Conservation (phyloP, 2,797 vertebrate species). For the Tachyglossus aculeatus region DNA sequence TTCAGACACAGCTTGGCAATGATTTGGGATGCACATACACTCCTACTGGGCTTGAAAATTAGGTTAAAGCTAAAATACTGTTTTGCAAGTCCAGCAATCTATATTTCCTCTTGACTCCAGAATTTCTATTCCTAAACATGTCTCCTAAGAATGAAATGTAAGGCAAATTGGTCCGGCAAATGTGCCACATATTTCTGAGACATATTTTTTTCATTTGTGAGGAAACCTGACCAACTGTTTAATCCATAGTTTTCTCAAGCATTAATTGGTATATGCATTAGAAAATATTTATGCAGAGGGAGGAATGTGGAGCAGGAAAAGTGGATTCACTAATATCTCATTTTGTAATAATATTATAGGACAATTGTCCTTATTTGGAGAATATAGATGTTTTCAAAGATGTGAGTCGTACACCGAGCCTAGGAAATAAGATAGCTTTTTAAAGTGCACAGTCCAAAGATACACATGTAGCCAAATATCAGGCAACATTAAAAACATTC, state of each 20-base stretch:
- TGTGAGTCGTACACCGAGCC: too few relatives aligned
- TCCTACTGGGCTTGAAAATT: constrained; percentile 55
- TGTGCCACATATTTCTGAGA: not conserved
- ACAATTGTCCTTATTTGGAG: too few relatives aligned
- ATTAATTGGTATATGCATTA: constrained; percentile 48
- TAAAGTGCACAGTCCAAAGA: constrained; percentile 55
- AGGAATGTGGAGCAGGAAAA: constrained; percentile 25
- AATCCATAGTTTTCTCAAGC: constrained; percentile 47
- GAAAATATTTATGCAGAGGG: constrained; percentile 43
- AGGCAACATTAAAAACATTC: constrained; percentile 71
- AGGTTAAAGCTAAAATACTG: constrained; percentile 54
- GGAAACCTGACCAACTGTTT: constrained; percentile 37
- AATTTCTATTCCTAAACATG: constrained; percentile 26
- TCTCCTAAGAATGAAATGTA: constrained; percentile 14
- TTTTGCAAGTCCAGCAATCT: constrained; percentile 50
- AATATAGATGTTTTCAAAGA: too few relatives aligned
- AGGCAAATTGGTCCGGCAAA: constrained; percentile 19
- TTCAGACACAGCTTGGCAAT: constrained; percentile 24
- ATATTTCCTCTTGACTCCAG: constrained; percentile 35
- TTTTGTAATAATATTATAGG: constrained; percentile 52
- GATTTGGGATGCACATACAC: constrained; percentile 29
- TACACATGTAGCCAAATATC: too few relatives aligned
- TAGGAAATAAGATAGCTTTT: too few relatives aligned
- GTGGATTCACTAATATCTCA: not conserved
- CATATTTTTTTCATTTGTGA: constrained; percentile 27